Evolutionary conservation across 1,140 invertebrate genomes (phyloP).

Genomic region (Caenorhabditis latens): DNA sequence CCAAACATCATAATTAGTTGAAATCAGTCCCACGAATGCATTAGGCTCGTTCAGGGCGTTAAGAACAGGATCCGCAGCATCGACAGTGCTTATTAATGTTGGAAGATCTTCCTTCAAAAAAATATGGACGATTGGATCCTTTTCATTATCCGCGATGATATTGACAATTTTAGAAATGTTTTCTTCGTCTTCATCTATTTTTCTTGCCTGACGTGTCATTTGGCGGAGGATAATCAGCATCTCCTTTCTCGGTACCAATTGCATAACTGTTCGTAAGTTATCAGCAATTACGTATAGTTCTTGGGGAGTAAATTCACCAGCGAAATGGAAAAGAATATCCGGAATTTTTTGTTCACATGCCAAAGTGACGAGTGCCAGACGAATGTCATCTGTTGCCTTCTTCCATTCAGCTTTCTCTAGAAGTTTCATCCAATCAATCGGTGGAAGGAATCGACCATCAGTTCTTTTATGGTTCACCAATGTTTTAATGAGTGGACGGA

Average conservation of each 20-base stretch:
- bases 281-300: not conserved
- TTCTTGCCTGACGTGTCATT: not conserved
- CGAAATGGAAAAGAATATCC: not conserved
- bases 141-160: not conserved
- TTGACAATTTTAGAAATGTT: not conserved
- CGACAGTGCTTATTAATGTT: not conserved
- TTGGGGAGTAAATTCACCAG: not conserved
- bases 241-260: not conserved
- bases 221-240: not conserved
- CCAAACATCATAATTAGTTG: slow-evolving; percentile 3
- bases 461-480: not conserved
- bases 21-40: not conserved
- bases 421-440: slow-evolving; percentile 7
- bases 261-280: not conserved
- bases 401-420: slow-evolving; percentile 11
- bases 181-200: not conserved
- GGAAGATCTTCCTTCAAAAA: not conserved
- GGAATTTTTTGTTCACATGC: slow-evolving; percentile 18
- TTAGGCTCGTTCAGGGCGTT: not conserved
- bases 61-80: slow-evolving; percentile 7
- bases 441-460: slow-evolving; percentile 22
- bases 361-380: not conserved
- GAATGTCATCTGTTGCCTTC: not conserved
- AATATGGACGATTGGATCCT: not conserved
- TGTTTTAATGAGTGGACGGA: not conserved